These are phyloP conservation scores for Procavia capensis DNA, from an alignment of 2,113 vertebrate species.

Conservation along the genomic window DNA sequence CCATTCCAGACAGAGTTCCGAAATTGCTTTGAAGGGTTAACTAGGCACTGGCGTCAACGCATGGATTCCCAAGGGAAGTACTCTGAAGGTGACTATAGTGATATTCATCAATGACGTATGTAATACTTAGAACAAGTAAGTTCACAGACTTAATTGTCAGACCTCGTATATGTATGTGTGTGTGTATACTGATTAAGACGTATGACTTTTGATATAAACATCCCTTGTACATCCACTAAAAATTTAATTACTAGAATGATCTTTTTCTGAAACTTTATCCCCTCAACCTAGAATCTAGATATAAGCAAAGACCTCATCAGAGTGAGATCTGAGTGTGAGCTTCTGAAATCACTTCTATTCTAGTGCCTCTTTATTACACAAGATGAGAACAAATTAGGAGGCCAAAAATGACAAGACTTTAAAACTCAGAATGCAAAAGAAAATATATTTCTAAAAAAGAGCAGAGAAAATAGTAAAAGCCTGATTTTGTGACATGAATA, in stretches of 20 bases:
- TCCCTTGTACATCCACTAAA: not conserved
- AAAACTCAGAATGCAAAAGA: conserved; percentile 12
- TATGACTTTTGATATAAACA: not conserved
- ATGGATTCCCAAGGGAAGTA: too few relatives aligned
- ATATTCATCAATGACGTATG: too few relatives aligned
- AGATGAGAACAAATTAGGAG: not conserved
- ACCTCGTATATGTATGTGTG: too few relatives aligned
- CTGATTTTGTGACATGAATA: not conserved
- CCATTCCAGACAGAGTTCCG: too few relatives aligned
- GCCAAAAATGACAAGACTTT: not conserved
- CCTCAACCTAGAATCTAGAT: not conserved
- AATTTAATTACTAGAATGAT: not conserved
- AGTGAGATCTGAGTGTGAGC: not conserved
- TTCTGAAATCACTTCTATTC: conserved; percentile 14
- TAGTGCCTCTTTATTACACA: not conserved
- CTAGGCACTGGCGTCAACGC: too few relatives aligned
- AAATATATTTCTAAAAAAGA: conserved; percentile 49
- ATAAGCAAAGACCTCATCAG: not conserved
- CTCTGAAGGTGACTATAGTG: too few relatives aligned
- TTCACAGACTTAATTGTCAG: too few relatives aligned
- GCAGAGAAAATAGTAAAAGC: conserved; percentile 23
- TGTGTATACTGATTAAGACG: too few relatives aligned
- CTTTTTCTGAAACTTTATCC: not conserved
- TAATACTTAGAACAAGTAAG: too few relatives aligned
- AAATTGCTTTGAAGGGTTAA: too few relatives aligned